Conservation (phyloP, 2,888 invertebrate species). For the Macropis europaea region DNA sequence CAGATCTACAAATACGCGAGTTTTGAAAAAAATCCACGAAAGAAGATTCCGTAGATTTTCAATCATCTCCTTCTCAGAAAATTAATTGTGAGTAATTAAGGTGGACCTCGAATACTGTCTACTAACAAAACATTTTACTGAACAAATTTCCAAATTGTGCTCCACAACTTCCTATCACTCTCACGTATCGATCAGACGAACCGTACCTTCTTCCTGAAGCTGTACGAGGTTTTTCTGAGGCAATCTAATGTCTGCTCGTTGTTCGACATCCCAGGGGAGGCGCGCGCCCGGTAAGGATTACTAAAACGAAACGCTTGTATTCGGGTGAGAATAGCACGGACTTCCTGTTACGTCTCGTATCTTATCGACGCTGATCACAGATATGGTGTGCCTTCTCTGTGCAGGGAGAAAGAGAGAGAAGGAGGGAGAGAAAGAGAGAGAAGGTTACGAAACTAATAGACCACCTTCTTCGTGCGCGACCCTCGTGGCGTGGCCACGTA, state of each 20-base stretch:
- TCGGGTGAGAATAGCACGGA: conserved; percentile 66
- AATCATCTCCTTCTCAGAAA: too few species aligned
- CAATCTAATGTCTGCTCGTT: conserved; percentile 40
- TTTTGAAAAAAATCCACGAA: too few species aligned
- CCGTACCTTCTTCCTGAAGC: neutral
- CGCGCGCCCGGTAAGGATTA: conserved; percentile 41
- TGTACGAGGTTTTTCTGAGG: neutral
- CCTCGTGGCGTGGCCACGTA: conserved; percentile 65
- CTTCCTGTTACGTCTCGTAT: conserved; percentile 76
- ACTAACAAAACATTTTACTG: too few species aligned
- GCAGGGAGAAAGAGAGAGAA: too few species aligned
- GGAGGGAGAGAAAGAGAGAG: too few species aligned
- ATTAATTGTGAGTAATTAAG: too few species aligned
- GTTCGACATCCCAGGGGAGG: conserved; percentile 26
- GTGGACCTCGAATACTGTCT: too few species aligned
- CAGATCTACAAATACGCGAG: too few species aligned
- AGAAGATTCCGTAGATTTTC: too few species aligned
- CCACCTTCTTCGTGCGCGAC: conserved; percentile 73
- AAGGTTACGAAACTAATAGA: conserved; percentile 75
- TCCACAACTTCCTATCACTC: too few species aligned
- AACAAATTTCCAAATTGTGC: too few species aligned
- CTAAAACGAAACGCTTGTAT: conserved; percentile 76
- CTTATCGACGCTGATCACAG: conserved; percentile 76
- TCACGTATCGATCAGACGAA: too few species aligned
- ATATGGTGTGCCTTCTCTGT: conserved; percentile 66